Base-by-base conservation (phyloP, 2,797 vertebrate species). In the Danio albolineatus region DNA sequence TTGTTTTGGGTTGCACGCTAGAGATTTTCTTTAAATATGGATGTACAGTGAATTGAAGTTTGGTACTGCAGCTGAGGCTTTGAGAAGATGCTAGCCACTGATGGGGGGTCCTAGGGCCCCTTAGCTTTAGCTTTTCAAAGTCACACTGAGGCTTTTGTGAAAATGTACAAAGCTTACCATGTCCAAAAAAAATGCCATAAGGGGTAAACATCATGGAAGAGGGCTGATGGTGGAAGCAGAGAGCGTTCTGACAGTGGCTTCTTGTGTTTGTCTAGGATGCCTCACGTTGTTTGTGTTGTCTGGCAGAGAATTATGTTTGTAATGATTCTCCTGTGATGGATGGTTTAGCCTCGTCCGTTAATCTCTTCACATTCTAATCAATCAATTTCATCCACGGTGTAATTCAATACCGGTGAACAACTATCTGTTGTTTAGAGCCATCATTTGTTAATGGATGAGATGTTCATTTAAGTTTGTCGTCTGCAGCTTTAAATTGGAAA, bases 31-130 rank as follows among this genome's bases (percentile, higher is more conserved):
- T 48, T 77, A 19, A 76, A 57, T 44, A 49, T 67, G 43, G 7
- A 67, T 77, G 41, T 16, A 66, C n/a, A 1, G 36, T 66, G 10
- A 66, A n/a, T 17, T 76, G 4, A 13, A 36, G 53, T 67, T 67
- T 69, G 57, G 28, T 28, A 4, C 6, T 5, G 21, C 10, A 69
- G 4, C 41, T 17, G n/a, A n/a, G 10, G 48, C 16, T 36, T 72
- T 36, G 6, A 48, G 39, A 43, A 65, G 5, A 38, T 17, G 43
- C 14, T 16, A 39, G 56, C 6, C 7, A 13, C 86, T 89, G 67
- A 86, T 60, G n/a, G 91, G 91, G 89, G 91, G 89, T 91, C 90
- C 89, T 81, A 80, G 75, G 89, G 88, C 84, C 88, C 85, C 84
- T 87, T 89, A 89, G 85, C 88, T 91, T 80, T 89, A 88, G 87